phyloP scores from a whole-genome alignment of 1,140 invertebrate genomes.

The Drosophila pandora region DNA sequence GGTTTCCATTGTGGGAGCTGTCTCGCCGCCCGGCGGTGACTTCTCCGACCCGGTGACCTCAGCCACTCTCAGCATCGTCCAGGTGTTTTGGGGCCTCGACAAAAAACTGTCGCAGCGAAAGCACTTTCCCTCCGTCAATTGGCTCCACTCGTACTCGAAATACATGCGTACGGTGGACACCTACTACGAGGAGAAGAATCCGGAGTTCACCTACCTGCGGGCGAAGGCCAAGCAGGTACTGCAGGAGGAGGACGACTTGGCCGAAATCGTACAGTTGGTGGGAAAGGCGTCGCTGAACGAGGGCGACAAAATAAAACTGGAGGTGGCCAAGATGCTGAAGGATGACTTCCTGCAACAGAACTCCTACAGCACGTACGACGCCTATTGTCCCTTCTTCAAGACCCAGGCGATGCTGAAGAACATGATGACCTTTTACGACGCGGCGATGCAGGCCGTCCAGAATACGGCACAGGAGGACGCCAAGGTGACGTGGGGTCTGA shows the following conservation, averaged over 20 bases:
- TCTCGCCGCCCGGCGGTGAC: conserved; percentile 99
- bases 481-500: conserved; percentile 68
- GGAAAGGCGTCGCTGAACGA: conserved; percentile 90
- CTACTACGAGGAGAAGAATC: conserved; percentile 91
- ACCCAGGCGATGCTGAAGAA: conserved; percentile 72
- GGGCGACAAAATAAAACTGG: conserved; percentile 71
- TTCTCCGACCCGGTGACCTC: conserved; percentile 99
- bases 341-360: conserved; percentile 80
- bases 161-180: conserved; percentile 91
- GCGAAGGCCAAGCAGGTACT: conserved; percentile 88
- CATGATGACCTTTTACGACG: conserved; percentile 64
- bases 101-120: conserved; percentile 99
- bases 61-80: conserved; percentile 99
- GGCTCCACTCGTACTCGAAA: conserved; percentile 94
- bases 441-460: conserved; percentile 33
- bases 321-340: conserved; percentile 75
- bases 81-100: conserved; percentile 99
- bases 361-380: conserved; percentile 71
- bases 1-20: conserved; percentile 99
- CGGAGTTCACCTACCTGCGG: conserved; percentile 87
- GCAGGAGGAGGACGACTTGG: conserved; percentile 94
- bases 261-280: conserved; percentile 95
- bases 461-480: conserved; percentile 45
- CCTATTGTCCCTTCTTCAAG: conserved; percentile 77
- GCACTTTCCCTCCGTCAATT: conserved; percentile 99